Evolutionary conservation across 2,888 invertebrate species (phyloP).

Genomic region (Ernsta delagoae): DNA sequence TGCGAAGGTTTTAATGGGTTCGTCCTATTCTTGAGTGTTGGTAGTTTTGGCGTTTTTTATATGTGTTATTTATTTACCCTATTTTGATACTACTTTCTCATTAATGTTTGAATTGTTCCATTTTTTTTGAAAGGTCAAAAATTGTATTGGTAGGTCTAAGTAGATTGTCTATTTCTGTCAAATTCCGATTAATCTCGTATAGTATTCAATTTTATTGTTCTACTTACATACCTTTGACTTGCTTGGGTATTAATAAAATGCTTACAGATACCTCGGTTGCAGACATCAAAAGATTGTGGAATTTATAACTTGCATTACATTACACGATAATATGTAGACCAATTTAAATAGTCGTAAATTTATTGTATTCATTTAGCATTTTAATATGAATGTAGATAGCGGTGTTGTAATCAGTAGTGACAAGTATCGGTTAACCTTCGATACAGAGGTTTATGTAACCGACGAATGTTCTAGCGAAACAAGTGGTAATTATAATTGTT

Average conservation of each 20-base stretch:
- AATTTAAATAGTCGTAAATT: slow-evolving; percentile 7
- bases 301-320: background rate
- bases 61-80: background rate
- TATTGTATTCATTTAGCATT: background rate
- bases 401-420: slow-evolving; percentile 20
- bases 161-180: background rate
- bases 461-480: slow-evolving; percentile 30
- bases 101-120: background rate
- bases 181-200: background rate
- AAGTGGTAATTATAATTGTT: slow-evolving; percentile 7
- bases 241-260: too few species aligned
- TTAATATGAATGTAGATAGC: slow-evolving; percentile 17
- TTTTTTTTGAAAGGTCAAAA: background rate
- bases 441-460: slow-evolving; percentile 20
- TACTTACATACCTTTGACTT: too few species aligned
- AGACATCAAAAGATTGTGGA: too few species aligned
- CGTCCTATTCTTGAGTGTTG: slow-evolving; percentile 13
- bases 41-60: background rate
- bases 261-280: too few species aligned
- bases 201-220: too few species aligned
- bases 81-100: background rate
- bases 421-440: slow-evolving; percentile 25
- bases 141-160: background rate
- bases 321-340: background rate
- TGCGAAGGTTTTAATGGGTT: slow-evolving; percentile 36